These are phyloP conservation scores for Rhipidura dahli DNA, from an alignment of 2,113 vertebrate species.

Conservation along the genomic window DNA sequence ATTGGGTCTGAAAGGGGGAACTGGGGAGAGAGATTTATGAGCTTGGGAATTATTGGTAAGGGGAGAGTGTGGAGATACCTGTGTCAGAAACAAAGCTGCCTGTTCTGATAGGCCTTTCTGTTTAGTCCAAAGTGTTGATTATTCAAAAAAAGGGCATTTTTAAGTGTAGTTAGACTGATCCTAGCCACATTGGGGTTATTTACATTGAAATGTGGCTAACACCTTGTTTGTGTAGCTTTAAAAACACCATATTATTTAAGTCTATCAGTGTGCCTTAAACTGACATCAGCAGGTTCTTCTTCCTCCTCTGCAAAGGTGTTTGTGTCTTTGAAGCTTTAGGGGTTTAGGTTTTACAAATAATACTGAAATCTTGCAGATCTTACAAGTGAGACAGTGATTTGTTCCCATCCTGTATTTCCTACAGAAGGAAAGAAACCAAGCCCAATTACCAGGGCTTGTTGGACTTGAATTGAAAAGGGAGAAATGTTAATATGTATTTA, in stretches of 20 bases:
- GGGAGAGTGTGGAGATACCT: background rate
- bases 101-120: background rate
- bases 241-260: background rate
- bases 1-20: background rate
- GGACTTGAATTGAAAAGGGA: background rate
- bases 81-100: background rate
- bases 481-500: background rate
- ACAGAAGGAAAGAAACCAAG: background rate
- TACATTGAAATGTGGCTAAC: background rate
- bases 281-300: background rate
- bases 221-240: background rate
- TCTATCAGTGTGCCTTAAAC: rapidly evolving
- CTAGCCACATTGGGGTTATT: background rate
- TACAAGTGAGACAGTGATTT: background rate
- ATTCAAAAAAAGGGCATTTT: background rate
- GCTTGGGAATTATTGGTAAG: background rate
- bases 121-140: background rate
- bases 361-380: background rate
- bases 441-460: background rate
- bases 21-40: background rate
- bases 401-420: background rate
- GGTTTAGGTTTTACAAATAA: background rate
- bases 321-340: background rate
- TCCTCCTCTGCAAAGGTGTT: background rate
- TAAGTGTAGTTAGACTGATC: background rate